Evolutionary conservation across 1,140 invertebrate species (phyloP).

Genomic region (Drosophila nannoptera): DNA sequence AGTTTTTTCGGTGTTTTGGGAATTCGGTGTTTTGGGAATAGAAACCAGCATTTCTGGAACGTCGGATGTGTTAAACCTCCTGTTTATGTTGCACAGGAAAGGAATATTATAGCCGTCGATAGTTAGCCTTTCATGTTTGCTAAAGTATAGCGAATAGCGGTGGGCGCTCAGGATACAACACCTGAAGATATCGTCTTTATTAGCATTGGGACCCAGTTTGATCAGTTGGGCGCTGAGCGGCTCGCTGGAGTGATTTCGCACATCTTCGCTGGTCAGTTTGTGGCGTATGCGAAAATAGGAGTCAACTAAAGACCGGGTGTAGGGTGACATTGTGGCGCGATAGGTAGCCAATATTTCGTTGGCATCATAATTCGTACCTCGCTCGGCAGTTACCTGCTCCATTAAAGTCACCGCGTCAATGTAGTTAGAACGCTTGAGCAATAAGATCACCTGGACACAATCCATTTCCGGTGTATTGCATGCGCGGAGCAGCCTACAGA

Average conservation of each 20-base stretch:
- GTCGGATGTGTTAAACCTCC: not conserved
- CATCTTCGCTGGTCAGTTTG: conserved; percentile 33
- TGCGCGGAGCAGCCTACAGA: conserved; percentile 51
- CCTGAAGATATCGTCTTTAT: conserved; percentile 62
- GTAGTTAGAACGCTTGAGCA: conserved; percentile 72
- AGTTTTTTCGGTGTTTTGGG: too few relatives aligned
- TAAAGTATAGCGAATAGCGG: conserved; percentile 43
- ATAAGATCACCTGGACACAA: conserved; percentile 62
- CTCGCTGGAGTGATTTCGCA: conserved; percentile 34
- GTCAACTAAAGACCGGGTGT: conserved; percentile 59
- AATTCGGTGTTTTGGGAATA: too few relatives aligned
- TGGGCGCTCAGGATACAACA: conserved; percentile 62
- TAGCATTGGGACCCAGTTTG: conserved; percentile 53
- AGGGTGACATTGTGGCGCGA: conserved; percentile 67
- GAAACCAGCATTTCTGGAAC: too few relatives aligned
- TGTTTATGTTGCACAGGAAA: conserved; percentile 44
- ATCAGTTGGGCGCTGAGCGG: conserved; percentile 69
- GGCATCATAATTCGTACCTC: conserved; percentile 9
- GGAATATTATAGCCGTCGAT: conserved; percentile 56
- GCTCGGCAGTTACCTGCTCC: conserved; percentile 54
- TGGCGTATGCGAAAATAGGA: conserved; percentile 60
- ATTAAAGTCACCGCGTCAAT: conserved; percentile 72
- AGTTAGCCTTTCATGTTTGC: not conserved
- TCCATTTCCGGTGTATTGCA: conserved; percentile 45
- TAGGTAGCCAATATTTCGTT: conserved; percentile 59